A percentile compares a stretch with the other conserved stretches of the same genome.
These are phyloP conservation scores for Neocrepidodera transversa DNA, from an alignment of 2,888 invertebrate species.

Conservation along the genomic window DNA sequence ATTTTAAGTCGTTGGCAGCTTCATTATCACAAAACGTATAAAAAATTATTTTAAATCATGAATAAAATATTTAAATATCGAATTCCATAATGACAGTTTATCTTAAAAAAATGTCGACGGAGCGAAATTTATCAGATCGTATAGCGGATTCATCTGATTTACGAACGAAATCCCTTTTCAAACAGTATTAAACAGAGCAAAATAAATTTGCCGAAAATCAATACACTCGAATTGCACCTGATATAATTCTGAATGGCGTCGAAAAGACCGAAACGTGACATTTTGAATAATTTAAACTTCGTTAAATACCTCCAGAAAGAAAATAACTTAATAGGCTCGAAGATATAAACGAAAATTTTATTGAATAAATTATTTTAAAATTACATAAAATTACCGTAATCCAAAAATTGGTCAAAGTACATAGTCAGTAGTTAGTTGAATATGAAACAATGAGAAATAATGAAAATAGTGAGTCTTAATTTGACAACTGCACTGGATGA, in stretches of 20 bases:
- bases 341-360: neutral
- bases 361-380: no score
- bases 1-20: no score
- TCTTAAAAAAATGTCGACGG: slow-evolving; percentile 13
- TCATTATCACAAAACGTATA: no score
- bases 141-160: slow-evolving; percentile 12
- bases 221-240: slow-evolving; percentile 25
- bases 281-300: slow-evolving; percentile 24
- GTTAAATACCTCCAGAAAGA: slow-evolving; percentile 1
- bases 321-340: slow-evolving; percentile 5
- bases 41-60: no score
- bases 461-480: no score
- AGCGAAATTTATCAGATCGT: slow-evolving; percentile 3
- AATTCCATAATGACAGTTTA: no score
- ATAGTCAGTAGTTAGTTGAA: no score
- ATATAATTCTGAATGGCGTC: slow-evolving; percentile 15
- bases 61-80: no score
- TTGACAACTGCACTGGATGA: no score
- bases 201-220: slow-evolving; percentile 26
- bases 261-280: slow-evolving; percentile 22
- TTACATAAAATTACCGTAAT: no score
- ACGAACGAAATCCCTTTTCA: slow-evolving; percentile 21
- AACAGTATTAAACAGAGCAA: slow-evolving; percentile 22
- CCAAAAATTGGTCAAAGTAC: no score
- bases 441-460: no score